These are phyloP conservation scores for Sminthurinus aureus DNA, from an alignment of 2,888 invertebrate species.

Conservation along the genomic window DNA sequence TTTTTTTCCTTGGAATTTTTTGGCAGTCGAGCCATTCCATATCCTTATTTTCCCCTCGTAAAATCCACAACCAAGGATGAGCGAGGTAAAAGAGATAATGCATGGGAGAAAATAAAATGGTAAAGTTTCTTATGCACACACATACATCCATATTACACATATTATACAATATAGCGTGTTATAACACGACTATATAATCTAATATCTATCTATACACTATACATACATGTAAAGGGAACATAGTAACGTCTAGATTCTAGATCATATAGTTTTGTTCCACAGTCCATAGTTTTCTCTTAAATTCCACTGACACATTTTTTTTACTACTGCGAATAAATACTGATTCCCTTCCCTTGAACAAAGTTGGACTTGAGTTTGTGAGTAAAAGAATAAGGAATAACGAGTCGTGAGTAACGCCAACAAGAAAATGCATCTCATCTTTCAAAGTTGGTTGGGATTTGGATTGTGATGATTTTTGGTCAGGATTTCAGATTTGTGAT, in stretches of 20 bases:
- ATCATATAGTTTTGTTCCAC: no score
- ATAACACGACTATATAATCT: no score
- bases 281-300: not conserved
- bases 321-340: slow-evolving; percentile 29
- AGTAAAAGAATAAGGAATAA: not conserved
- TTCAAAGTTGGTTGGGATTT: not conserved
- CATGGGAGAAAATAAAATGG: not conserved
- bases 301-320: slow-evolving; percentile 5
- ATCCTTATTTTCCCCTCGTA: slow-evolving; percentile 1
- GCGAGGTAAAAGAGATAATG: not conserved
- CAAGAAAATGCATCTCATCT: not conserved
- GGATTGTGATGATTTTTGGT: not conserved
- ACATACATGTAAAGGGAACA: no score
- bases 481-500: not conserved
- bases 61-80: not conserved
- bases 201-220: no score
- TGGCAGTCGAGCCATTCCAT: not conserved
- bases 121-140: not conserved
- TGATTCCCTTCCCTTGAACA: slow-evolving; percentile 1
- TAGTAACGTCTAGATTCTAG: no score
- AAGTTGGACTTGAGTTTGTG: no score
- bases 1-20: not conserved
- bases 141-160: not conserved
- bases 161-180: no score
- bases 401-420: not conserved